A percentile compares a stretch with the other conserved stretches of the same genome.
phyloP scores from a whole-genome alignment of 2,113 vertebrate species.

The Odocoileus hemionus region DNA sequence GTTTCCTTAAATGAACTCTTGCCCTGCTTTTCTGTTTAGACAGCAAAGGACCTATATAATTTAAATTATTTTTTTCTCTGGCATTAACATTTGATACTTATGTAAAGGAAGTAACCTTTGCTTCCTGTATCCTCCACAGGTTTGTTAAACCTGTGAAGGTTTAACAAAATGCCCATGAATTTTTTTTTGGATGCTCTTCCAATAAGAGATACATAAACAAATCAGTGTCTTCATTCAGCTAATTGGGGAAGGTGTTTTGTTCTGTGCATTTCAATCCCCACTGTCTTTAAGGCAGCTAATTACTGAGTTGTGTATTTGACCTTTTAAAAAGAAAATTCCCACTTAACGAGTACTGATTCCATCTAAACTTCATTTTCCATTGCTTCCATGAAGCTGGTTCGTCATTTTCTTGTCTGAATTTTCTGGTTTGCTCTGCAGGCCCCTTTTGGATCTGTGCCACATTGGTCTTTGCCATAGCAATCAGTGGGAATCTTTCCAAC shows the following conservation, averaged over 20 bases:
- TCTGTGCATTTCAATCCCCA: neutral
- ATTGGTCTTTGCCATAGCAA: slow-evolving; percentile 93
- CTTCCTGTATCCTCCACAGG: neutral
- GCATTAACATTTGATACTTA: neutral
- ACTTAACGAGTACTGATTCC: neutral
- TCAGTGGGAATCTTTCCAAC: slow-evolving; percentile 96
- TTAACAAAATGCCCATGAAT: neutral
- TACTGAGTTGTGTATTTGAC: neutral
- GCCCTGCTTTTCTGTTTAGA: neutral
- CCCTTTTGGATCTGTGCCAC: slow-evolving; percentile 99
- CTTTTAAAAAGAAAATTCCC: slow-evolving; percentile 17
- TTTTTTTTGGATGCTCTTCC: neutral
- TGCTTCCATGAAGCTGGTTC: neutral
- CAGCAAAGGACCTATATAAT: neutral
- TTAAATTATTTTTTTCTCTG: neutral
- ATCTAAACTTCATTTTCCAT: neutral
- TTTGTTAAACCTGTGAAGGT: neutral
- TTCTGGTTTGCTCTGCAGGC: slow-evolving; percentile 80
- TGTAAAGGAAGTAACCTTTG: neutral
- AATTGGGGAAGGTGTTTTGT: neutral
- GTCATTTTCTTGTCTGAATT: neutral
- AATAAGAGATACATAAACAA: slow-evolving; percentile 7
- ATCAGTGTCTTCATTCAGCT: slow-evolving; percentile 24
- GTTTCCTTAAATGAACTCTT: neutral
- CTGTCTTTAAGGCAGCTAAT: slow-evolving; percentile 26